phyloP scores from a whole-genome alignment of 1,140 invertebrate genomes.

The Rhagoletis zephyria region DNA sequence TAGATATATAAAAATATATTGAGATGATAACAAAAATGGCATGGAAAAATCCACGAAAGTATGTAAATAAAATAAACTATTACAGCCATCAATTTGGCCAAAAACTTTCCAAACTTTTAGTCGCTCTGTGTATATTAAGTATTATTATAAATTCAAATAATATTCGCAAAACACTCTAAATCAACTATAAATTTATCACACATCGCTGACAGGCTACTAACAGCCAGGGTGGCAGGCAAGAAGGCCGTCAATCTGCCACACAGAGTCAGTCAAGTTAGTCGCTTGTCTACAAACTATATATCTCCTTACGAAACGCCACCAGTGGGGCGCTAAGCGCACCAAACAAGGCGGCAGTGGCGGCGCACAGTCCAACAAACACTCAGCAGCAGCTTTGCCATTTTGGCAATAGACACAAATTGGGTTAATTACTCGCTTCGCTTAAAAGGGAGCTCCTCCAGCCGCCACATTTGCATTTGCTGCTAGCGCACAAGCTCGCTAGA shows the following conservation, averaged over 20 bases:
- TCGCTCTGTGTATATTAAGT: too few species aligned
- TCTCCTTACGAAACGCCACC: neutral
- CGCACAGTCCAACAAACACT: neutral
- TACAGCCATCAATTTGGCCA: too few species aligned
- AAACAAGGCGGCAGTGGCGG: constrained; percentile 16
- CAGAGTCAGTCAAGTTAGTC: neutral
- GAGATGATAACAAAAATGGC: neutral
- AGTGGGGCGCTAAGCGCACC: neutral
- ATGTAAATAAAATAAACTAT: neutral
- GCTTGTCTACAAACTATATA: neutral
- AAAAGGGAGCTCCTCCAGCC: neutral
- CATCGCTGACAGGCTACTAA: neutral
- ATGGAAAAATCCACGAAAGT: too few species aligned
- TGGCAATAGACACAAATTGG: constrained; percentile 7
- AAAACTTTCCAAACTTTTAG: too few species aligned
- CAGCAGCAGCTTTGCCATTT: neutral
- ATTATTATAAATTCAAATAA: too few species aligned
- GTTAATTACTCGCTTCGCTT: constrained; percentile 41
- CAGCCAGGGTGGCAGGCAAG: neutral
- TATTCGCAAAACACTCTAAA: neutral
- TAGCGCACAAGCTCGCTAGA: too few species aligned
- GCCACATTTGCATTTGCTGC: constrained; percentile 22
- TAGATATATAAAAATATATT: neutral
- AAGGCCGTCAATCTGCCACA: neutral
- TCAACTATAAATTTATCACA: neutral